Evolutionary conservation across 2,888 invertebrate species (phyloP), one percentile per base, ranked within the genome.

Genomic region (Colletes collaris): DNA sequence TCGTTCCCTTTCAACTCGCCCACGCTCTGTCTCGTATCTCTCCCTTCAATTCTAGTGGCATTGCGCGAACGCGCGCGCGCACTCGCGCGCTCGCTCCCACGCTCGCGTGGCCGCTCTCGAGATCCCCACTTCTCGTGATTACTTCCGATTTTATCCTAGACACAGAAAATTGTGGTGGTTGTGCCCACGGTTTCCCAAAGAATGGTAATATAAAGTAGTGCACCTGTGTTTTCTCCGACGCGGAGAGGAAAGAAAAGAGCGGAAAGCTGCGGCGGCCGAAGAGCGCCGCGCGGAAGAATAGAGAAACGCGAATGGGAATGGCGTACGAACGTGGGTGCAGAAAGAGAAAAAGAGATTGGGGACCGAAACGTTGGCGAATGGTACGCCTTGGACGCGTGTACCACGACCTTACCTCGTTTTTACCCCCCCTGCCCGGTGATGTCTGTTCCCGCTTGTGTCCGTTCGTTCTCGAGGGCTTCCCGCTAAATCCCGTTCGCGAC

Each of bases 91-190:
- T 35, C 50, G 46, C 13, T 40, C 19, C 40, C 44, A 16, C 59
- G 50, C 46, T 27, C 19, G n/a, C 46, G 27, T 50, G 46, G 53
- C 37, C 50, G 37, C 71, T n/a, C 44, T 16, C 66, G 71, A 78
- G 83, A 85, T 87, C 87, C 87, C 87, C 87, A 90, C 90, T 91
- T 91, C 88, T 89, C 87, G 79, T 91, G 89, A 92, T 92, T 92
- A 92, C 92, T 91, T 90, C 87, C 91, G 88, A 91, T 90, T 89
- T 90, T 89, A 86, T 81, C 85, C 81, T 81, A 81, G 79, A 82
- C 79, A 70, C 81, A 82, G 79, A 85, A 27, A 86, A 89, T 86
- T 86, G 74, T 74, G 70, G 63, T 68, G 74, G 67, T 70, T 46
- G 52, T 62, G 68, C 67, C 73, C 70, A 72, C 76, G 70, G 69